Evolutionary conservation across 1,140 invertebrate genomes (phyloP), one percentile per base, ranked within the genome.

Genomic region (Anoplolepis gracilipes): DNA sequence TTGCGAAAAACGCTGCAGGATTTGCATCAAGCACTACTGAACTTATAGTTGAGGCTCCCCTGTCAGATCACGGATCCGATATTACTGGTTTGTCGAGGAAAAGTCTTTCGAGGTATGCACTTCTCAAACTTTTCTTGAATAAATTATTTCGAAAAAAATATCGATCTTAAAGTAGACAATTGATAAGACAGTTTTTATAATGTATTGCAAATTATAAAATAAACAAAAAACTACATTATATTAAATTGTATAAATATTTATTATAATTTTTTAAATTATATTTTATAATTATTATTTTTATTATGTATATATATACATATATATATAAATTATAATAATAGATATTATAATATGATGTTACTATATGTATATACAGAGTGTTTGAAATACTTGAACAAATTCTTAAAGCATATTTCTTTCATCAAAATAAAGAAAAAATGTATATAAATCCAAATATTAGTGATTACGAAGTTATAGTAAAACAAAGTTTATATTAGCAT

Each of bases 1-100:
- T 99, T 16, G 98, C 99, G 16, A 99, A 99, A 93, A 99, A 99
- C 93, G 96, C 97, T 4, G 98, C 98, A 57, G 99, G 99, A 36
- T 98, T 98, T 94, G 98, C 98, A 0, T 98, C 98, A 0, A 98
- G 97, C 91, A 98, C 98, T 7, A 98, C 98, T 1, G 98, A 99
- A 93, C 94, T 99, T 16, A 96, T 97, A 33, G 98, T 99, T 0
- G 98, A 99, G 95, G 97, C 97, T 62, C 97, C 98, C 30, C 92
- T 98, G 30, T 98, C 98, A 11, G 98, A 98, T 94, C 98, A 98
- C 92, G 98, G 98, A 13, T 98, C 97, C 0, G 98, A 98, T 93
- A 96, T 97, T 89, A 97, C 97, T 36, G 96, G 97, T 73, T 94
- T 97, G 53, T 98, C 98, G 1, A 96, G 98, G 89, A 97, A 97